phyloP scores from a whole-genome alignment of 1,140 invertebrate species.

The Brachionus plicatilis region DNA sequence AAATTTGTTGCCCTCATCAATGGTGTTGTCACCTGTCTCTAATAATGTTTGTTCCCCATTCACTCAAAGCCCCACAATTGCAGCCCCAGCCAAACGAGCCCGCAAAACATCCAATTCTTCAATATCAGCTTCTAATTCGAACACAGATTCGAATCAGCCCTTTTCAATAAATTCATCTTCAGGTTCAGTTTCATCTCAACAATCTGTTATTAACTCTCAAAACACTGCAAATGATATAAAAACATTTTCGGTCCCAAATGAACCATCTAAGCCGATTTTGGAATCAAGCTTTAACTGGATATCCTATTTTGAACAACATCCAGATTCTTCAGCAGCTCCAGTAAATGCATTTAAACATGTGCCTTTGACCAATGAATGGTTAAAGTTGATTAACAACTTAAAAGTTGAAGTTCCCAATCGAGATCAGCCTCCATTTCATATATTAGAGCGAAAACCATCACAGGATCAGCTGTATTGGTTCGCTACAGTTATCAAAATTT shows the following conservation, averaged over 20 bases:
- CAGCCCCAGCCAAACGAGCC: not conserved
- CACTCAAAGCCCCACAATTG: not conserved
- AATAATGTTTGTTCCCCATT: not conserved
- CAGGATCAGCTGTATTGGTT: slow-evolving; percentile 1
- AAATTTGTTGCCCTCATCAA: not conserved
- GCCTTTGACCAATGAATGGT: not conserved
- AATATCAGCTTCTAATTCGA: not conserved
- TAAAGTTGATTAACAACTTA: not conserved
- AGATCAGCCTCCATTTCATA: not conserved
- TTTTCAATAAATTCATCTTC: not conserved
- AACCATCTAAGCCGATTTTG: not conserved
- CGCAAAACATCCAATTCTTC: slow-evolving; percentile 8
- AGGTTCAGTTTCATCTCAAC: not conserved
- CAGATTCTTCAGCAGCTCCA: not conserved
- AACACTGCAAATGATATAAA: not conserved
- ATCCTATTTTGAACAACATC: not conserved
- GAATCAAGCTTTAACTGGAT: not conserved
- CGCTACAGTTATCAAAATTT: not conserved
- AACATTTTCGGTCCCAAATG: not conserved
- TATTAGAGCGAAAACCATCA: not conserved
- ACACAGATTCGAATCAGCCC: not conserved
- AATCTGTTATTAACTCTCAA: not conserved
- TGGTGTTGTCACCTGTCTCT: not conserved
- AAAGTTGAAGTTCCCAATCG: slow-evolving; percentile 13
- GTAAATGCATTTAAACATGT: slow-evolving; percentile 10